phyloP scores from a whole-genome alignment of 2,797 vertebrate species.

The Euphonia xanthogaster region DNA sequence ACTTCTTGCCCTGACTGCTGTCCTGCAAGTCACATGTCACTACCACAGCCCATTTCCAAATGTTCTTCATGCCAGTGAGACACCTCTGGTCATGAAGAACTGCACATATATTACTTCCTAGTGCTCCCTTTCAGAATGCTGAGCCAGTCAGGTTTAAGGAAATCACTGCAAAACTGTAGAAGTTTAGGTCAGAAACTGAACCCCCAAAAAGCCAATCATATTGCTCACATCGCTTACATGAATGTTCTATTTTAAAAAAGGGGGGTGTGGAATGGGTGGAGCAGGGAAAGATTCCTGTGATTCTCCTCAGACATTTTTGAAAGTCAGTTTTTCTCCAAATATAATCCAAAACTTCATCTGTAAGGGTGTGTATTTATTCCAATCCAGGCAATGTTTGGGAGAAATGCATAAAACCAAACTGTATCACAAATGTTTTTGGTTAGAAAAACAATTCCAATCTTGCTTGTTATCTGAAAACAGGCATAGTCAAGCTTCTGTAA shows the following conservation, averaged over 20 bases:
- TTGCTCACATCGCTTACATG: neutral
- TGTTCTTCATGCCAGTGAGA: neutral
- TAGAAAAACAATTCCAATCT: neutral
- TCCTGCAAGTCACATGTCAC: neutral
- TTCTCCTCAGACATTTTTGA: conserved; percentile 1
- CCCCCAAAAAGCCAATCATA: accelerated
- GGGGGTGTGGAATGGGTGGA: accelerated
- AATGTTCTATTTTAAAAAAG: neutral
- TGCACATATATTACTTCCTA: neutral
- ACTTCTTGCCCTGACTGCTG: neutral
- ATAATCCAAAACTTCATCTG: neutral
- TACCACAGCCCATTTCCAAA: neutral
- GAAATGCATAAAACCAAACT: neutral
- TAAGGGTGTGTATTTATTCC: neutral
- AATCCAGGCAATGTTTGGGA: neutral
- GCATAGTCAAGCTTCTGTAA: neutral
- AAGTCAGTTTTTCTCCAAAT: neutral
- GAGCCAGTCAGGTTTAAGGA: neutral
- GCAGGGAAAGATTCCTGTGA: neutral
- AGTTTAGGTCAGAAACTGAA: neutral
- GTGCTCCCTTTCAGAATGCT: neutral
- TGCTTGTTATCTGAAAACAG: neutral
- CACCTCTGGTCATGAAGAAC: neutral
- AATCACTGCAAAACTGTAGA: neutral
- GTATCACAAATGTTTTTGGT: neutral